Base-by-base conservation (phyloP, 2,888 invertebrate genomes). In the Macropis europaea region DNA sequence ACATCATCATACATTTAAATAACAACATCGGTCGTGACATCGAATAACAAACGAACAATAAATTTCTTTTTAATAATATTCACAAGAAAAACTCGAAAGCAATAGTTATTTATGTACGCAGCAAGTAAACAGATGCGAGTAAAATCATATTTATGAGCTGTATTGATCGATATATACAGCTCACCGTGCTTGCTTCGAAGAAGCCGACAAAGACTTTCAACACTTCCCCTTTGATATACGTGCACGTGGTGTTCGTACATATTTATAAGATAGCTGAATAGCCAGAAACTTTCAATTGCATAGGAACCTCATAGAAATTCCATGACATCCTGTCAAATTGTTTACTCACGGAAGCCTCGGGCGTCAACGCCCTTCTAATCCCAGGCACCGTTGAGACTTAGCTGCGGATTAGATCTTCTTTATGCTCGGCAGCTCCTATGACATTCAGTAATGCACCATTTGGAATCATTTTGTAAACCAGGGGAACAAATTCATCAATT, bases 181-280 rank as follows among this genome's bases (percentile, higher is more conserved):
- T 62, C 19, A 45, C 63, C 17, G 47, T 57, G 26, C 36, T 63
- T 48, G 68, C 71, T 47, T 34, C 53, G 47, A 68, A 52, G 54
- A 59, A 72, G 63, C 63, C 63, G 61, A 64, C 77, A 69, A 74
- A 76, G 74, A 61, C 67, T 64, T 45, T 74, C 61, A 73, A 71
- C 75, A 77, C 77, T 71, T 75, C 60, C 36, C 50, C 50, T 13
- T 68, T 67, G 68, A 77, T 77, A 67, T 69, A 80, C 61, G 67
- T 59, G 56, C 77, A 63, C 69, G 57, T 73, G 72, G 67, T 60
- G 70, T 70, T 74, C 71, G 34, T 82, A 82, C 79, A 84, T 83
- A 84, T 84, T 83, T 83, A 84, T 83, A 83, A 83, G 80, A 52
- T 75, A 61, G 71, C 59, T 63, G 57, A 38, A 32, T 32, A 53